Evolutionary conservation across 35 echinoderm and acorn worm genomes (phyloP).

Genomic region (Diadema setosum): DNA sequence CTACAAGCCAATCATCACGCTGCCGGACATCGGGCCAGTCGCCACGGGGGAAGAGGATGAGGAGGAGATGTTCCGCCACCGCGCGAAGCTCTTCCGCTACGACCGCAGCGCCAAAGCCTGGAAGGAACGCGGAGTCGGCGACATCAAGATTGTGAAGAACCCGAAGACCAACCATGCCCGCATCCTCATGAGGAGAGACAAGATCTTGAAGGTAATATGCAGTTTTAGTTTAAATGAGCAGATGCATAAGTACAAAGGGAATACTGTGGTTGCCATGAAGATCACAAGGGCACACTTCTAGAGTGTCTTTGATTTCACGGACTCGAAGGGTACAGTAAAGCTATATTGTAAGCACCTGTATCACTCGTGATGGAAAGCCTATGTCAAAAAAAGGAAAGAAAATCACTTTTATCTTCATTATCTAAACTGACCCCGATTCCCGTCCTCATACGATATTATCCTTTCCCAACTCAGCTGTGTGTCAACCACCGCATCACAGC

Average conservation of each 20-base stretch:
- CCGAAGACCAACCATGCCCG: slow-evolving; percentile 33
- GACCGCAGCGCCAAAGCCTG: slow-evolving; percentile 38
- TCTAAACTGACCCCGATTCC: no score
- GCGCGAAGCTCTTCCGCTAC: slow-evolving; percentile 41
- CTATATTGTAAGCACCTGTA: no score
- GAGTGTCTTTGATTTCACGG: no score
- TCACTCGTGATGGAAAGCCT: no score
- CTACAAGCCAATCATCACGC: slow-evolving; percentile 58
- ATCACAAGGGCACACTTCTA: no score
- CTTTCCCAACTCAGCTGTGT: slow-evolving; percentile 61
- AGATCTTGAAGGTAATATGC: slow-evolving; percentile 10
- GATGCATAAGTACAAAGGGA: no score
- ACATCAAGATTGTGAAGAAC: slow-evolving; percentile 56
- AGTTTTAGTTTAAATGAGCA: no score
- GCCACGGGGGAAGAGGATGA: slow-evolving; percentile 51
- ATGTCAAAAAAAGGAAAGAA: no score
- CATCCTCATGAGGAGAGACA: slow-evolving; percentile 61
- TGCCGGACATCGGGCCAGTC: slow-evolving; percentile 32
- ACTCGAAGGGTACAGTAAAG: no score
- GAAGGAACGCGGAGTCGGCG: slow-evolving; percentile 69
- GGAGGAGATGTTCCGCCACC: slow-evolving; percentile 28
- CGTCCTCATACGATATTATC: no score
- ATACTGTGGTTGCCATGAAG: no score
- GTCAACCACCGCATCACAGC: slow-evolving; percentile 68
- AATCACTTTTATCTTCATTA: no score